phyloP scores from a whole-genome alignment of 64 coral and sea anemone genomes.

The Dendrophyllia cribrosa region DNA sequence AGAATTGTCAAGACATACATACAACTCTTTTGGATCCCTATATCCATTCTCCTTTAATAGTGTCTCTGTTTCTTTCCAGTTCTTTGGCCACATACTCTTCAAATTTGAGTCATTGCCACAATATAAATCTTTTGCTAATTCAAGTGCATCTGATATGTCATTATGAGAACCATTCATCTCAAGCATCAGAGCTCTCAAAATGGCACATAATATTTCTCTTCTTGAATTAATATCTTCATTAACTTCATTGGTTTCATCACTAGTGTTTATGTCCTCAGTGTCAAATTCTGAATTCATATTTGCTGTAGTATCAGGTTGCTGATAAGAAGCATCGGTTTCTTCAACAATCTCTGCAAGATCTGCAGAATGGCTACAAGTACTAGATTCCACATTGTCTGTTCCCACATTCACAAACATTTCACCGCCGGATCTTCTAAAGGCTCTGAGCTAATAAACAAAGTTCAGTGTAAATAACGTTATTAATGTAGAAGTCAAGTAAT shows the following conservation, averaged over 20 bases:
- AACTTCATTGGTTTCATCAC: background rate
- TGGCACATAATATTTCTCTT: constrained; percentile 30
- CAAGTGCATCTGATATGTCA: background rate
- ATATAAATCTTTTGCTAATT: constrained; percentile 13
- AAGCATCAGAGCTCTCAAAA: background rate
- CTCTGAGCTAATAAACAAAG: no score
- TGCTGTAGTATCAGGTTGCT: background rate
- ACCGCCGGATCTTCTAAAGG: no score
- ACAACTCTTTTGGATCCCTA: background rate
- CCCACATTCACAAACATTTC: no score
- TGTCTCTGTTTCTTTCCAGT: background rate
- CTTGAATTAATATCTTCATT: background rate
- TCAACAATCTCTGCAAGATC: no score
- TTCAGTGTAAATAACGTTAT: no score
- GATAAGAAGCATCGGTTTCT: no score
- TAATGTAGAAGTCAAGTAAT: no score
- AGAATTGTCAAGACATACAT: constrained; percentile 7
- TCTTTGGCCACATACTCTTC: constrained; percentile 6
- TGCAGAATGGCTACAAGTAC: no score
- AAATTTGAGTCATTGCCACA: background rate
- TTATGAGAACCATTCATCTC: background rate
- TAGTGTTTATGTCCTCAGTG: background rate
- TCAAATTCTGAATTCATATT: background rate
- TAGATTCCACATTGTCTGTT: no score
- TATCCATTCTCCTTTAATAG: constrained; percentile 2